A percentile compares a stretch with the other conserved stretches of the same genome.
phyloP scores from a whole-genome alignment of 2,797 vertebrate species.

The Pseudochaenichthys georgianus region DNA sequence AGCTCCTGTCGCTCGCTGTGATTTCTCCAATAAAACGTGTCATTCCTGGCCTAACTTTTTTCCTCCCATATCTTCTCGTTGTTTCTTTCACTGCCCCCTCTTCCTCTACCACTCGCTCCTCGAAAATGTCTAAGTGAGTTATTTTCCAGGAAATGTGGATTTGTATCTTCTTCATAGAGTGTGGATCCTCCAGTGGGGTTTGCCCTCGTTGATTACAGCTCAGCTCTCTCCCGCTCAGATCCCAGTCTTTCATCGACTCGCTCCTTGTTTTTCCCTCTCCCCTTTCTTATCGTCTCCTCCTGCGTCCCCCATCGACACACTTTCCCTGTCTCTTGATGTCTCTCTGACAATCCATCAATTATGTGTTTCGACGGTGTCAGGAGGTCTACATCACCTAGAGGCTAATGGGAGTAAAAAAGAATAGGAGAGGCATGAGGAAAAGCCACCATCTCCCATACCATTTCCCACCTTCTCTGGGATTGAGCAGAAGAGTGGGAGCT shows the following conservation, averaged over 20 bases:
- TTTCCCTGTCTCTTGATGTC: slow-evolving; percentile 36
- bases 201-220: slow-evolving; percentile 68
- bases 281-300: slow-evolving; percentile 33
- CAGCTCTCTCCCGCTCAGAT: slow-evolving; percentile 50
- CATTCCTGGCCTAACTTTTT: slow-evolving; percentile 20
- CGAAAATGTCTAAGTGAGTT: slow-evolving; percentile 21
- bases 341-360: slow-evolving; percentile 13
- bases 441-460: neutral
- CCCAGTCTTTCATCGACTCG: slow-evolving; percentile 45
- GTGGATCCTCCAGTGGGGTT: slow-evolving; percentile 54
- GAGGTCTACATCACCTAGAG: slow-evolving; percentile 38
- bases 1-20: slow-evolving; percentile 17
- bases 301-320: slow-evolving; percentile 30
- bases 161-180: slow-evolving; percentile 49
- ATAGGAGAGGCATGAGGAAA: slow-evolving; percentile 12
- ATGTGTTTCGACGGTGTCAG: slow-evolving; percentile 25
- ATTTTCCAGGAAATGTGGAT: slow-evolving; percentile 64
- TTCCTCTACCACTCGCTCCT: neutral
- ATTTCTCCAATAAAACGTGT: slow-evolving; percentile 16
- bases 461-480: slow-evolving; percentile 22
- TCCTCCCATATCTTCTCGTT: neutral
- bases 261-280: slow-evolving; percentile 37
- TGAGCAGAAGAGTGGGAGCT: slow-evolving; percentile 41
- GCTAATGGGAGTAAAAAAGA: slow-evolving; percentile 59
- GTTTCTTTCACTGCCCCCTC: neutral